These are phyloP conservation scores for Cerastis leucographa DNA, from an alignment of 2,888 invertebrate genomes.

Conservation along the genomic window DNA sequence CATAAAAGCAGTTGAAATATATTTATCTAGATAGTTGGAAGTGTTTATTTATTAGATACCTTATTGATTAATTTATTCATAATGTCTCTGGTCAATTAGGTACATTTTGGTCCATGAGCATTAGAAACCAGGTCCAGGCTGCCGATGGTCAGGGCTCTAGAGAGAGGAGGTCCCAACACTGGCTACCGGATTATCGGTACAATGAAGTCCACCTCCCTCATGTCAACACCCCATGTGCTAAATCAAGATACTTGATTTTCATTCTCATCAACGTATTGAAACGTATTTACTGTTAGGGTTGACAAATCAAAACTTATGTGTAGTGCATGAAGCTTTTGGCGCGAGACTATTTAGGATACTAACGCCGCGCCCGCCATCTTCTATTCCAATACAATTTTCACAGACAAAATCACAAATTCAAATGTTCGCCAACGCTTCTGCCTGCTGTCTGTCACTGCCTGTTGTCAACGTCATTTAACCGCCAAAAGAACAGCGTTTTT, in stretches of 20 bases:
- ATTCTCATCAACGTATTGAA: no score
- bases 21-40: conserved; percentile 8
- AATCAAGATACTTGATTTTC: no score
- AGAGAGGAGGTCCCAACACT: no score
- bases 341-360: background rate
- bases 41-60: background rate
- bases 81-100: no score
- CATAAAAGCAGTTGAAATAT: background rate
- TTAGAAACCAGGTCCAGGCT: no score
- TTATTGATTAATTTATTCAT: background rate
- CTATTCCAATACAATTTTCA: background rate
- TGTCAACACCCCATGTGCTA: no score
- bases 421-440: background rate
- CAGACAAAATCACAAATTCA: background rate
- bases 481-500: background rate
- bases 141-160: no score
- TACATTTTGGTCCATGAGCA: no score
- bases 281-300: background rate
- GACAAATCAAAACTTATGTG: background rate
- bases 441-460: no score
- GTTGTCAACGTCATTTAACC: background rate
- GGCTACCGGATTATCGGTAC: no score
- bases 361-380: background rate
- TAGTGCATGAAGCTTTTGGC: background rate
- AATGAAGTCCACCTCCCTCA: no score